These are phyloP conservation scores for Chrysomallon squamiferum DNA, from an alignment of 1,140 invertebrate genomes.

Conservation along the genomic window DNA sequence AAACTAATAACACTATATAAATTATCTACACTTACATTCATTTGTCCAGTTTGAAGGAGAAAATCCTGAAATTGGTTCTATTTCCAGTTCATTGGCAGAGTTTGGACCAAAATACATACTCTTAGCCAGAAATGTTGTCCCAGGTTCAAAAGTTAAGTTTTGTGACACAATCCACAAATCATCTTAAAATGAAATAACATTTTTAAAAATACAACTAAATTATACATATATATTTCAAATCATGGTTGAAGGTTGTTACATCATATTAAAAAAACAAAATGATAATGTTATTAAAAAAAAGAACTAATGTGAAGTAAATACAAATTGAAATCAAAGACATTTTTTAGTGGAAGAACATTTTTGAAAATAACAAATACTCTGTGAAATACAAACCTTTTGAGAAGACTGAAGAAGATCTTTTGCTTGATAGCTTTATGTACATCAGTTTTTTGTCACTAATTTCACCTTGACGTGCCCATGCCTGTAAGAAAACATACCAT, in stretches of 20 bases:
- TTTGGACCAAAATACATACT: conserved; percentile 51
- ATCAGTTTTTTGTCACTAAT: conserved; percentile 24
- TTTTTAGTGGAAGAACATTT: too few species aligned
- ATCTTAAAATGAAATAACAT: too few species aligned
- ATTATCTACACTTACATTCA: conserved; percentile 26
- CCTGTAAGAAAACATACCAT: conserved; percentile 14
- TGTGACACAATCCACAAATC: conserved; percentile 51
- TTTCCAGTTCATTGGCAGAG: conserved; percentile 42
- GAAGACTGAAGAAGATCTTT: conserved; percentile 22
- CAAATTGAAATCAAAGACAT: too few species aligned
- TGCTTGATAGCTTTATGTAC: conserved; percentile 30
- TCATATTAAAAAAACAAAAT: too few species aligned
- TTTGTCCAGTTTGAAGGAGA: conserved; percentile 48
- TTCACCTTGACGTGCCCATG: conserved; percentile 24
- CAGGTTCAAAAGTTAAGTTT: conserved; percentile 34
- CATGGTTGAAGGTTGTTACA: too few species aligned
- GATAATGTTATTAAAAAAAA: too few species aligned
- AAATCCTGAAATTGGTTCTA: conserved; percentile 43
- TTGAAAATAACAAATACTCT: too few species aligned
- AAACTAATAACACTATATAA: too few species aligned
- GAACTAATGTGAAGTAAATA: too few species aligned
- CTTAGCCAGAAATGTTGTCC: conserved; percentile 40
- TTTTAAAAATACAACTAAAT: too few species aligned
- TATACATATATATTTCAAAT: too few species aligned
- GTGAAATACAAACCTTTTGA: conserved; percentile 39